Percentiles rank a stretch among this genome's conserved stretches.
These are phyloP conservation scores for Anguilla rostrata DNA, from an alignment of 2,113 vertebrate species.

Conservation along the genomic window DNA sequence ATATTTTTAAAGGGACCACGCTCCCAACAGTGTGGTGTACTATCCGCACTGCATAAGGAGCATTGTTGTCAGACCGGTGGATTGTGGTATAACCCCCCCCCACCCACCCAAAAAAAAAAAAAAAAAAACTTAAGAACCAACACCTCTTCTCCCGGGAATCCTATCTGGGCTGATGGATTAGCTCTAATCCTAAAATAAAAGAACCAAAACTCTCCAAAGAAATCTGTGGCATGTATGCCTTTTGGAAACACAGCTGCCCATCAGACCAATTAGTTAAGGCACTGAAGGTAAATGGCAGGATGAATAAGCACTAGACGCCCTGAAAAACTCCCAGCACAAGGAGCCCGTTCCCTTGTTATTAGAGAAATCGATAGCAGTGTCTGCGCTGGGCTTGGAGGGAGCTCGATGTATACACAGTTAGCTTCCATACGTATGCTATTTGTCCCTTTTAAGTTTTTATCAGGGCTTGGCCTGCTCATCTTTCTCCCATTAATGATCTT, in stretches of 20 bases:
- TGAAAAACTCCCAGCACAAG: constrained; percentile 37
- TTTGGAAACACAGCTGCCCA: constrained; percentile 57
- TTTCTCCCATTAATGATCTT: constrained; percentile 31
- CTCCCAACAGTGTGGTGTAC: constrained; percentile 6
- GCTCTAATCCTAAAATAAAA: constrained; percentile 56
- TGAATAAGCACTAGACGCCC: constrained; percentile 40
- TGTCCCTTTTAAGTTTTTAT: background rate
- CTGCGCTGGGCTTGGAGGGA: constrained; percentile 29
- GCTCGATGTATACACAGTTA: constrained; percentile 30
- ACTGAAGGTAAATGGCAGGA: constrained; percentile 48
- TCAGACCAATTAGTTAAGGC: constrained; percentile 50
- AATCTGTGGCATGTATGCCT: constrained; percentile 53
- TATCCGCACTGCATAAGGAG: constrained; percentile 35
- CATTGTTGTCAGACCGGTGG: constrained; percentile 42
- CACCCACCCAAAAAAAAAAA: constrained; percentile 2
- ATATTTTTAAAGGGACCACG: constrained; percentile 25
- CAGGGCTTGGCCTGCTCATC: constrained; percentile 26
- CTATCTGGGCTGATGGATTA: constrained; percentile 53
- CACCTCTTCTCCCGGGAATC: constrained; percentile 49
- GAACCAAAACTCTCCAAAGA: constrained; percentile 44
- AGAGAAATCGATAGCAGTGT: constrained; percentile 40
- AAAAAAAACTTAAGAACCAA: constrained; percentile 23
- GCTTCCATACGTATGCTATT: constrained; percentile 27
- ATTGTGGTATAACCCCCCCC: constrained; percentile 32
- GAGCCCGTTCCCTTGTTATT: constrained; percentile 42